Percentiles rank a stretch among this genome's conserved stretches.
These are phyloP conservation scores for Actinemys pallida DNA, from an alignment of 2,113 vertebrate genomes.

Conservation along the genomic window DNA sequence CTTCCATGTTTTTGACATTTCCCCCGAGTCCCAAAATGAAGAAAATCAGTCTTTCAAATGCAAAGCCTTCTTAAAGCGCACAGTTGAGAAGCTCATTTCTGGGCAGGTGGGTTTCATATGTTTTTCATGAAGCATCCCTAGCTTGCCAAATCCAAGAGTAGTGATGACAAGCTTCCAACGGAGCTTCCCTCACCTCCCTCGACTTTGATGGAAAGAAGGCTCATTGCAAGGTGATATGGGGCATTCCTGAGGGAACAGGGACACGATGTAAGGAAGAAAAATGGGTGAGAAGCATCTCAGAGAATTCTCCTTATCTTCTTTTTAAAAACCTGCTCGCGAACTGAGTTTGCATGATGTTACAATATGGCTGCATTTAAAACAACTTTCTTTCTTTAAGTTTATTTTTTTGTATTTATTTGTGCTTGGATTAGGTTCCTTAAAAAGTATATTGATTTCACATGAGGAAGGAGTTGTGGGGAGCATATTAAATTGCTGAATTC, in stretches of 20 bases:
- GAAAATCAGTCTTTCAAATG: slow-evolving; percentile 66
- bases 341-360: neutral
- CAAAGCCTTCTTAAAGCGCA: slow-evolving; percentile 65
- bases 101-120: slow-evolving; percentile 58
- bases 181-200: slow-evolving; percentile 25
- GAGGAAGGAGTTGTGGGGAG: neutral
- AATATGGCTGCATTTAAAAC: neutral
- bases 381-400: accelerated
- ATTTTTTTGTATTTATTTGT: neutral
- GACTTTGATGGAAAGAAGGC: neutral
- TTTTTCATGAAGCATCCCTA: slow-evolving; percentile 10
- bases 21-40: slow-evolving; percentile 66
- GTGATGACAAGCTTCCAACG: slow-evolving; percentile 40
- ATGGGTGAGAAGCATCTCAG: neutral
- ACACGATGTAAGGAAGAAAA: neutral
- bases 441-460: neutral
- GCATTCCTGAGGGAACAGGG: neutral
- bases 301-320: neutral
- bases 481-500: neutral
- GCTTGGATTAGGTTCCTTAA: neutral
- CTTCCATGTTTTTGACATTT: slow-evolving; percentile 63
- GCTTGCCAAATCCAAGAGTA: neutral
- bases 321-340: neutral
- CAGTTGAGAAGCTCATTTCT: slow-evolving; percentile 29
- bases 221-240: slow-evolving; percentile 15